Conservation (phyloP, 2,888 invertebrate genomes). For the Meloe dianella region DNA sequence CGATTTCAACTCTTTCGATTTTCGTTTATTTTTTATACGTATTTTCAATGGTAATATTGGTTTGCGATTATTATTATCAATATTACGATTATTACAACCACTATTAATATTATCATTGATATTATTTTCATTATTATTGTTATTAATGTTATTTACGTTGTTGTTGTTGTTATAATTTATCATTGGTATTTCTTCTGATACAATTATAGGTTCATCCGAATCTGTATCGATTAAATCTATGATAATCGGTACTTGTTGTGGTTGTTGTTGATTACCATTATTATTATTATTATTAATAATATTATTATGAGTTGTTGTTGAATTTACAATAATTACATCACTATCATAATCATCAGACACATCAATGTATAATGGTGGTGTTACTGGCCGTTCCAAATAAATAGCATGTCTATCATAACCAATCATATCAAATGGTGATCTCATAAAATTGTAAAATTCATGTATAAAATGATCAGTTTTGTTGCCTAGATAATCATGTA, state of each 20-base stretch:
- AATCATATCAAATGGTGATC: slow-evolving; percentile 84
- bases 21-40: slow-evolving; percentile 45
- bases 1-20: slow-evolving; percentile 38
- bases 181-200: slow-evolving; percentile 36
- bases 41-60: slow-evolving; percentile 47
- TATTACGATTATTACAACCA: slow-evolving; percentile 24
- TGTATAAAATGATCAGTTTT: slow-evolving; percentile 88
- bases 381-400: slow-evolving; percentile 61
- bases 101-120: slow-evolving; percentile 23
- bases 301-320: slow-evolving; percentile 39
- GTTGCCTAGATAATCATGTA: slow-evolving; percentile 72
- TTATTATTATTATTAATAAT: slow-evolving; percentile 25
- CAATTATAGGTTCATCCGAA: slow-evolving; percentile 51
- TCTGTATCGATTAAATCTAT: slow-evolving; percentile 48
- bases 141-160: too few species aligned
- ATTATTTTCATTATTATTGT: slow-evolving; percentile 14
- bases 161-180: too few species aligned
- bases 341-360: slow-evolving; percentile 54
- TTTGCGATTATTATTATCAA: slow-evolving; percentile 27
- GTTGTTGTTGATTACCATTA: too few species aligned
- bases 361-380: slow-evolving; percentile 33
- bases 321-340: slow-evolving; percentile 52
- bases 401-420: slow-evolving; percentile 79
- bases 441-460: slow-evolving; percentile 85
- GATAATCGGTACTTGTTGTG: slow-evolving; percentile 37